These are phyloP conservation scores for Ciconia nigra DNA, from an alignment of 2,797 vertebrate genomes.

Conservation along the genomic window DNA sequence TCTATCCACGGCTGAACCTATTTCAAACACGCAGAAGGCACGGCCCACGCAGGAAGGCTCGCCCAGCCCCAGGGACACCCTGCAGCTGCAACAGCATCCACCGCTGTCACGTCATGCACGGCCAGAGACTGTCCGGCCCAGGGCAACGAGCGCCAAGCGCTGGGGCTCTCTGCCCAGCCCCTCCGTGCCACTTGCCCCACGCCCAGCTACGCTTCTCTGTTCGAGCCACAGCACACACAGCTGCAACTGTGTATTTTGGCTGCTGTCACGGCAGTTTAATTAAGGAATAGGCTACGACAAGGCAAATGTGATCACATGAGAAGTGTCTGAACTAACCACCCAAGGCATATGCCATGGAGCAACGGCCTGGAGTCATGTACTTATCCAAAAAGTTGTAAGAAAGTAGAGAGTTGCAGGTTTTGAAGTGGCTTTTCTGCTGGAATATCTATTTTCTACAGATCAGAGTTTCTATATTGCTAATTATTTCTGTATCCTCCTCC, in stretches of 20 bases:
- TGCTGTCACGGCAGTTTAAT: constrained; percentile 39
- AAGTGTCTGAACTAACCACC: constrained; percentile 16
- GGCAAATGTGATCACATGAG: constrained; percentile 11
- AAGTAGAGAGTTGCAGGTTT: background rate
- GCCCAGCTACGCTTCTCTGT: accelerated
- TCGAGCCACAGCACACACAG: background rate
- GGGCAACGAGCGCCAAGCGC: accelerated
- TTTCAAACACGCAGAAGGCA: background rate
- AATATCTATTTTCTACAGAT: background rate
- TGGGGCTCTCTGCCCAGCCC: background rate
- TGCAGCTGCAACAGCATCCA: background rate
- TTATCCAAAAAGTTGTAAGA: background rate
- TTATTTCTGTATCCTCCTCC: background rate
- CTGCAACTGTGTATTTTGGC: background rate
- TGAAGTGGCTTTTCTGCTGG: background rate
- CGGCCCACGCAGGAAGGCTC: accelerated
- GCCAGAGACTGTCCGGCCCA: background rate
- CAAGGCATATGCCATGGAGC: background rate
- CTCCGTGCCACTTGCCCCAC: background rate
- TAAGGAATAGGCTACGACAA: constrained; percentile 3
- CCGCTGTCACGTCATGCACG: accelerated
- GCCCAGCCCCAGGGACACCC: background rate
- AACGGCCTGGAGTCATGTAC: background rate
- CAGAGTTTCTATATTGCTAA: background rate
- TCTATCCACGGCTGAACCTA: accelerated